Evolutionary conservation across 2,888 invertebrate genomes (phyloP).

Genomic region (Xestoiulus laeticollis): DNA sequence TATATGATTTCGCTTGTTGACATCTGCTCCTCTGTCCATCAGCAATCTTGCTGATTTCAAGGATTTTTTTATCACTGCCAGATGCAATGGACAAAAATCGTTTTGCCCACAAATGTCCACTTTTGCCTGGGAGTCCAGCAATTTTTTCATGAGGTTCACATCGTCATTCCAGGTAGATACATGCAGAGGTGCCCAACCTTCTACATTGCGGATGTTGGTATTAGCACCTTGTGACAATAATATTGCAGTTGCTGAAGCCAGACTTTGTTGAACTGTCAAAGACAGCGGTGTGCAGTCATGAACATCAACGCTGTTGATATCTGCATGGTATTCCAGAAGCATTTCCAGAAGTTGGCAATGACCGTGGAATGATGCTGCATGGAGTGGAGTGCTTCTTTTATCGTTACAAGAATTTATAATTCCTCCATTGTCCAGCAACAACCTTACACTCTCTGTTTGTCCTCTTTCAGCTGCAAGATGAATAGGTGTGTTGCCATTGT

Average conservation of each 20-base stretch:
- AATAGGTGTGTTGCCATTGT: constrained; percentile 64
- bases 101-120: constrained; percentile 2
- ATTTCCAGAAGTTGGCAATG: neutral
- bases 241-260: neutral
- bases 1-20: neutral
- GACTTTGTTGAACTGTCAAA: neutral
- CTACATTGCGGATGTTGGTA: neutral
- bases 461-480: constrained; percentile 64
- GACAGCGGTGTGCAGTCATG: neutral
- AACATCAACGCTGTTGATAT: neutral
- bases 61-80: neutral
- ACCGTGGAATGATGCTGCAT: neutral
- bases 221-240: neutral
- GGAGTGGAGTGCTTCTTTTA: neutral
- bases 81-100: neutral
- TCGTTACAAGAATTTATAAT: neutral
- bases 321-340: neutral
- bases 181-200: neutral
- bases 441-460: neutral
- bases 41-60: neutral
- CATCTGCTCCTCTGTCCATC: neutral
- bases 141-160: too few species aligned
- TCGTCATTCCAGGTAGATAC: neutral
- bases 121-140: neutral
- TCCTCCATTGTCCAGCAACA: neutral